Evolutionary conservation across 1,140 invertebrate species (phyloP).

Genomic region (Gryon sp.): DNA sequence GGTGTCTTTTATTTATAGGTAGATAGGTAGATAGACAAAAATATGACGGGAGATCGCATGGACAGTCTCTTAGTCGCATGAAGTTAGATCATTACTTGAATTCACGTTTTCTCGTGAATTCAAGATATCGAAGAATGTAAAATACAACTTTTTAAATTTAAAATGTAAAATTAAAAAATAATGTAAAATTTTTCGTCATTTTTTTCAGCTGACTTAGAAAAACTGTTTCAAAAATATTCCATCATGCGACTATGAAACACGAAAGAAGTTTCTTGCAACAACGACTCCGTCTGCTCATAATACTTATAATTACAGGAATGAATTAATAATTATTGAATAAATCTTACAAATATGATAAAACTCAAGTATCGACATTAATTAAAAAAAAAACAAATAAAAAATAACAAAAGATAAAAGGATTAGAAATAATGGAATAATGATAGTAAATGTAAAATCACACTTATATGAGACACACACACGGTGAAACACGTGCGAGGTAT

Average conservation of each 20-base stretch:
- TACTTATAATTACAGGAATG: constrained; percentile 40
- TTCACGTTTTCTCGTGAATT: too few relatives aligned
- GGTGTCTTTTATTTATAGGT: constrained; percentile 5
- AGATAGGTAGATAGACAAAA: constrained; percentile 16
- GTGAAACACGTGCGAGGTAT: constrained; percentile 37
- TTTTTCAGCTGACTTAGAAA: too few relatives aligned
- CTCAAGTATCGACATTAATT: constrained; percentile 19
- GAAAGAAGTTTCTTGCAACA: constrained; percentile 41
- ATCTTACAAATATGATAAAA: constrained; percentile 28
- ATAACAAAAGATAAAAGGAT: constrained; percentile 3
- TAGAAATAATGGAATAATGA: constrained; percentile 33
- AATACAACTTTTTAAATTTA: too few relatives aligned
- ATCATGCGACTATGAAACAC: too few relatives aligned
- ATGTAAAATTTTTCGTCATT: too few relatives aligned
- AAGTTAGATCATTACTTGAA: too few relatives aligned
- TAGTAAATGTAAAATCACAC: constrained; percentile 40
- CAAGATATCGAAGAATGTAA: too few relatives aligned
- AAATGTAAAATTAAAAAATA: too few relatives aligned
- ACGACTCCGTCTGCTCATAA: too few relatives aligned
- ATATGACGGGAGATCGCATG: constrained; percentile 1
- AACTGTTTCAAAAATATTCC: too few relatives aligned
- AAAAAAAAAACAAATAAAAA: constrained; percentile 2
- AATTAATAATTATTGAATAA: constrained; percentile 23
- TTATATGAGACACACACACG: constrained; percentile 31
- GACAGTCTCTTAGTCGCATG: constrained; percentile 40